Evolutionary conservation across 2,888 invertebrate species (phyloP).

Genomic region (Sphecodes monilicornis): DNA sequence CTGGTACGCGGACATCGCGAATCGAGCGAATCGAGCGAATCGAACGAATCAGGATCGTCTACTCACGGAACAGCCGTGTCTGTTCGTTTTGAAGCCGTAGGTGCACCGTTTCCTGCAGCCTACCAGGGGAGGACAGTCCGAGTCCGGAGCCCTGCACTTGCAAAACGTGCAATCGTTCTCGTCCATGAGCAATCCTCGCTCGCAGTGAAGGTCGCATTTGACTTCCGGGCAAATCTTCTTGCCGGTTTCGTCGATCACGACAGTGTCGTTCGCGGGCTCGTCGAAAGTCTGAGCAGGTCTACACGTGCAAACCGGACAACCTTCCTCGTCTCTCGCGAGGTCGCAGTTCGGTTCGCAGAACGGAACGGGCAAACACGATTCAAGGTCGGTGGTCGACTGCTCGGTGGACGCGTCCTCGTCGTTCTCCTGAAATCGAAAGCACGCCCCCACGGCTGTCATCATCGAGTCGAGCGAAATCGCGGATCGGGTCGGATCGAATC

Average conservation of each 20-base stretch:
- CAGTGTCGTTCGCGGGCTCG: conserved; percentile 38
- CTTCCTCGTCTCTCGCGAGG: conserved; percentile 73
- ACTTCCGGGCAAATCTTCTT: conserved; percentile 75
- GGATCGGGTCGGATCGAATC: too few relatives aligned
- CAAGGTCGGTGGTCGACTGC: conserved; percentile 32
- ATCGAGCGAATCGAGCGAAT: not conserved
- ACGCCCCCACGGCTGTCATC: not conserved
- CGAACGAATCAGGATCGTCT: not conserved
- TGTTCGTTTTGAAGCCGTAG: conserved; percentile 78
- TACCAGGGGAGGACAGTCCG: conserved; percentile 72
- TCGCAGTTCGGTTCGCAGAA: conserved; percentile 75
- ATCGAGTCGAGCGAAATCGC: not conserved
- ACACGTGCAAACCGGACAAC: conserved; percentile 78
- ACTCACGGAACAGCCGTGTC: conserved; percentile 79
- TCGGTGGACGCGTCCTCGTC: conserved; percentile 19
- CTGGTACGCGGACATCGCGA: not conserved
- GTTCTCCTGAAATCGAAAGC: conserved; percentile 36
- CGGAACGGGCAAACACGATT: conserved; percentile 72
- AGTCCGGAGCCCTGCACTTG: conserved; percentile 75
- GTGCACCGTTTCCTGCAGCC: conserved; percentile 79
- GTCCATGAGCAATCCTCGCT: conserved; percentile 78
- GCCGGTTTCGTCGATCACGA: conserved; percentile 52
- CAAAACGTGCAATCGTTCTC: conserved; percentile 80
- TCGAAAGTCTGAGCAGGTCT: conserved; percentile 44
- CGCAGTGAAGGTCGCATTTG: conserved; percentile 79